A percentile compares a stretch with the other conserved stretches of the same genome.
Conservation (phyloP, 1,140 invertebrate genomes). For the Drosophila kikkawai region DNA sequence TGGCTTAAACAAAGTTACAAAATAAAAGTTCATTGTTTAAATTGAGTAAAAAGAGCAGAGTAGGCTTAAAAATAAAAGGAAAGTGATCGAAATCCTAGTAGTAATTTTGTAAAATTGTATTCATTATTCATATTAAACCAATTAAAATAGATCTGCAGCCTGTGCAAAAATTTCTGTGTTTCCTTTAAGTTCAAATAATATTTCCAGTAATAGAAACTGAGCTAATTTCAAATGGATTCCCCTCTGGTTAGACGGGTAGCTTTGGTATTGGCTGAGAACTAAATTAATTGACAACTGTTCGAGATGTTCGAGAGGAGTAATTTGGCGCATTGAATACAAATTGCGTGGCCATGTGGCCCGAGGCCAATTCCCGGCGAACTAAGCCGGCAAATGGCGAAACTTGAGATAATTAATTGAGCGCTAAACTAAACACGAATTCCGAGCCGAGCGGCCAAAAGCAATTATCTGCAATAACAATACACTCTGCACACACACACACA, state of each 20-base stretch:
- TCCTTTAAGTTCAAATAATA: background rate
- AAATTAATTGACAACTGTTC: slow-evolving; percentile 57
- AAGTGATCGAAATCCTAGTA: too few relatives aligned
- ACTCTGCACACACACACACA: slow-evolving; percentile 11
- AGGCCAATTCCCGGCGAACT: slow-evolving; percentile 44
- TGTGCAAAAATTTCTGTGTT: too few relatives aligned
- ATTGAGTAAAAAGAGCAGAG: too few relatives aligned
- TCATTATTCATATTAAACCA: too few relatives aligned
- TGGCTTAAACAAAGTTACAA: background rate
- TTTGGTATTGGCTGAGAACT: slow-evolving; percentile 1
- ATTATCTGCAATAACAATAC: slow-evolving; percentile 75
- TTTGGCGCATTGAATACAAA: slow-evolving; percentile 70
- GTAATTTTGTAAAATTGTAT: too few relatives aligned
- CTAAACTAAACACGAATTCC: slow-evolving; percentile 76
- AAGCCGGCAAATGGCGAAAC: slow-evolving; percentile 73
- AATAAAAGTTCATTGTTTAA: background rate
- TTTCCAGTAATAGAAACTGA: background rate
- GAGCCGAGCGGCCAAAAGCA: slow-evolving; percentile 57
- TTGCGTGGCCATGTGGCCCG: slow-evolving; percentile 49
- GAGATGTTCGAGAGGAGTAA: slow-evolving; percentile 39
- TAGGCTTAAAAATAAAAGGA: too few relatives aligned
- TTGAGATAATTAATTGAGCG: slow-evolving; percentile 82
- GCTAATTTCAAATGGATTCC: slow-evolving; percentile 24
- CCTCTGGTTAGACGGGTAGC: background rate
- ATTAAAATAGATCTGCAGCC: too few relatives aligned